Percentiles rank a stretch among this genome's conserved stretches.
Conservation (phyloP, 2,888 invertebrate genomes). For the Spialia ferax region DNA sequence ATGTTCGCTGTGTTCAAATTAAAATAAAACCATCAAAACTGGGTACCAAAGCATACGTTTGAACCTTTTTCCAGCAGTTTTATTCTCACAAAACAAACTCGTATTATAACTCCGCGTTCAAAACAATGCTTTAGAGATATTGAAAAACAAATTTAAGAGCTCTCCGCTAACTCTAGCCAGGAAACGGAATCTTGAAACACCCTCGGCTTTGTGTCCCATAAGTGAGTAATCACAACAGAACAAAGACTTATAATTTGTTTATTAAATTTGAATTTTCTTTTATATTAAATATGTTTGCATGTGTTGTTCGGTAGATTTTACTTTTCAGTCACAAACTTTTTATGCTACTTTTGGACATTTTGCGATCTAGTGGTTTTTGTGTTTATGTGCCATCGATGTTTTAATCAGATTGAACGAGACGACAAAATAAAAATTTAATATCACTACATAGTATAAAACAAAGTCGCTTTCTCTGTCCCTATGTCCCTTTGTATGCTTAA, state of each 20-base stretch:
- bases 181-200: slow-evolving; percentile 26
- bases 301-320: not conserved
- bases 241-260: no score
- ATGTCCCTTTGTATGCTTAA: no score
- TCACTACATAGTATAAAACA: no score
- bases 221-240: slow-evolving; percentile 20
- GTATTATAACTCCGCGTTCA: slow-evolving; percentile 14
- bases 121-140: slow-evolving; percentile 36
- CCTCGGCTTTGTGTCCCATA: slow-evolving; percentile 16
- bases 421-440: no score
- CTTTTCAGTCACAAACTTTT: not conserved
- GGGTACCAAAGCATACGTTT: not conserved
- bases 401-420: no score
- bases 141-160: slow-evolving; percentile 39
- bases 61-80: slow-evolving; percentile 11
- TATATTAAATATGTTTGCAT: not conserved
- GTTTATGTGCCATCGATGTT: no score
- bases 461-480: no score
- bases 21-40: no score
- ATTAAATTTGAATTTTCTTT: no score
- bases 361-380: no score
- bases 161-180: slow-evolving; percentile 11
- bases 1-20: no score
- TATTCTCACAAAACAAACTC: not conserved
- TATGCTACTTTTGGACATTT: no score